Evolutionary conservation across 2,797 vertebrate genomes (phyloP).

Genomic region (Acrocephalus scirpaceus): DNA sequence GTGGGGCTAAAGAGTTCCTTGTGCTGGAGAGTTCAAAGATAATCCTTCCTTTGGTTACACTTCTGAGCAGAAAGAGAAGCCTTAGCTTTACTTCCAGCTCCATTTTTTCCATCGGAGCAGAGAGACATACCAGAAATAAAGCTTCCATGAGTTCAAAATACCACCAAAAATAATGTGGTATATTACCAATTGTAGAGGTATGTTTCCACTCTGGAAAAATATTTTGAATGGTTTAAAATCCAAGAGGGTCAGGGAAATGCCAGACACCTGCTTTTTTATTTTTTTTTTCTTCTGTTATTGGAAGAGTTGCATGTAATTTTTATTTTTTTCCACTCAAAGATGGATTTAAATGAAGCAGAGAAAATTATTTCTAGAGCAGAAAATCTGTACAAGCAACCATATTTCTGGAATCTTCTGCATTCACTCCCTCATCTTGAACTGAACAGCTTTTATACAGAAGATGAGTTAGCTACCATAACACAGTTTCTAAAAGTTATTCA

Average conservation of each 20-base stretch:
- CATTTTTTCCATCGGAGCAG: not conserved
- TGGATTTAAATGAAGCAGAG: constrained; percentile 68
- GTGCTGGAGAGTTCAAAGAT: not conserved
- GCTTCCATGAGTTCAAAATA: not conserved
- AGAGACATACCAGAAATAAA: not conserved
- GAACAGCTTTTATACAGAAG: not conserved
- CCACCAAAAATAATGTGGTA: not conserved
- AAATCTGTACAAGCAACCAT: constrained; percentile 63
- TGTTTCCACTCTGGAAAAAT: not conserved
- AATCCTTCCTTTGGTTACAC: not conserved
- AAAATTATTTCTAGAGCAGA: constrained; percentile 64
- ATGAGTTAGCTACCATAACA: not conserved
- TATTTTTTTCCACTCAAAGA: constrained; percentile 4
- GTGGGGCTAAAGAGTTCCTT: not conserved
- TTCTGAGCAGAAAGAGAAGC: not conserved
- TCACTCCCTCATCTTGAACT: constrained; percentile 4
- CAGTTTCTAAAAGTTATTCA: constrained; percentile 15
- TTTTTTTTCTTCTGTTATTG: not conserved
- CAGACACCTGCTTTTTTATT: fast-evolving
- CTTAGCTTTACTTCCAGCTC: not conserved
- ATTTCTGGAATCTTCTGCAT: constrained; percentile 69
- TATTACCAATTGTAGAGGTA: not conserved
- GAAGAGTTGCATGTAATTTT: not conserved
- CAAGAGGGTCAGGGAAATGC: not conserved
- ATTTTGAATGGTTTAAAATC: not conserved